Evolutionary conservation across 2,113 vertebrate species (phyloP).

Genomic region (Serinus canaria): DNA sequence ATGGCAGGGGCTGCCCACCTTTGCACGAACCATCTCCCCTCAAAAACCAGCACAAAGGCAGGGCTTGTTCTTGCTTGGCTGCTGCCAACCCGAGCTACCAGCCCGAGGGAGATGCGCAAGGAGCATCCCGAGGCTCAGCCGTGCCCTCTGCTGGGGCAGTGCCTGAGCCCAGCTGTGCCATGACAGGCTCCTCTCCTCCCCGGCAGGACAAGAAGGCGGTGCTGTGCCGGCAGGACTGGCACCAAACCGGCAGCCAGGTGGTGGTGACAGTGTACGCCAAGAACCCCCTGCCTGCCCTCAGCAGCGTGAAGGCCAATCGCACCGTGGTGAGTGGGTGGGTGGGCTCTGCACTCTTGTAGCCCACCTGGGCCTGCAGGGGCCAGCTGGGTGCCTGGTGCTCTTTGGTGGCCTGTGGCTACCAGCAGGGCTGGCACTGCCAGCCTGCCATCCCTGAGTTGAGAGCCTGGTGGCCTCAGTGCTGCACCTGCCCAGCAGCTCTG

Average conservation of each 20-base stretch:
- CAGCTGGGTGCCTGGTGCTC: accelerated
- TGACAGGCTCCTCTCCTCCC: neutral
- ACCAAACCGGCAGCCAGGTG: constrained; percentile 86
- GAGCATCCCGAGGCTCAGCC: neutral
- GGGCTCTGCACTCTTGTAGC: accelerated
- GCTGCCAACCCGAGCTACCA: neutral
- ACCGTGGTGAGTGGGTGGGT: constrained; percentile 80
- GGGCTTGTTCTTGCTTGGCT: neutral
- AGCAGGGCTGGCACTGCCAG: neutral
- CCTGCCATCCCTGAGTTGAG: accelerated
- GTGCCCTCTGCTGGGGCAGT: neutral
- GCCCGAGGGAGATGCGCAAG: neutral
- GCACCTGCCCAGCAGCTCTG: neutral
- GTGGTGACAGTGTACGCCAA: constrained; percentile 91
- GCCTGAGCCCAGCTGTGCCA: accelerated
- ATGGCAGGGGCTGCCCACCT: neutral
- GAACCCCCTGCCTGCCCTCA: constrained; percentile 80
- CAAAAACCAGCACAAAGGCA: neutral
- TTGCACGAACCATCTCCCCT: neutral
- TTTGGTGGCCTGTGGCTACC: neutral
- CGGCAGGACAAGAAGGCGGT: constrained; percentile 83
- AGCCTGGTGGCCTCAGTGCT: accelerated
- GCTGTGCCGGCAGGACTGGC: constrained; percentile 92
- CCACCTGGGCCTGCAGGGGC: no score
- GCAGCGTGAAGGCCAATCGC: constrained; percentile 82